Base-by-base conservation (phyloP, 2,113 vertebrate species). In the Oncorhynchus nerka region DNA sequence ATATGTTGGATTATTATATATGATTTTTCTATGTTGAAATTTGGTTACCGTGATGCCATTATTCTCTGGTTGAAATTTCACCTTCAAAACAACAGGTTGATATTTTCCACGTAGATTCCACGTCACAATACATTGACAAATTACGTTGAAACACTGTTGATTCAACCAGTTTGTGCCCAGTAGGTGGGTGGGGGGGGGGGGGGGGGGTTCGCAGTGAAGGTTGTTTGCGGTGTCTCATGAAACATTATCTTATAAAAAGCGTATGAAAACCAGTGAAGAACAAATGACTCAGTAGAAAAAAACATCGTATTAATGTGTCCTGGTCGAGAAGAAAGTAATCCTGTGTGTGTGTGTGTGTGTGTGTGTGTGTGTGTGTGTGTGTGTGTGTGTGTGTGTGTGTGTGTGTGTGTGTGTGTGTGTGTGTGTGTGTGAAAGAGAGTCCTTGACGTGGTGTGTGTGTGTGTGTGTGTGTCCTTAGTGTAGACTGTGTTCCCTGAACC, bases 401-500 rank as follows among this genome's bases (percentile, higher is more conserved):
- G 30, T 32, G 30, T 5, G 30, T 32, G 24, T 81, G 75, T 51
- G 34, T 49, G 65, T 68, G 32, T 66, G 39, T 66, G n/a, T 81
- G 75, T 51, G 34, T 51, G 49, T 75, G 34, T 66, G 62, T 49
- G 78, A 20, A 39, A 86, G 77, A 87, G 65, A 80, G 61, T 74
- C 78, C 48, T 75, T 83, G 78, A 72, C 28, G 79, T 24, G 80
- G 75, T 45, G 30, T 22, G 64, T 67, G 26, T 69, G 75, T 45
- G 30, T 22, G 64, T 67, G 26, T 69, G 26, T 69, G 59, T 48
- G 26, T 78, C 59, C 70, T 84, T 70, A 81, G 70, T 68, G 26
- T 87, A 78, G 76, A 83, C 77, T 69, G 79, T 81, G 78, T 85
- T 92, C 89, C 90, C 91, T 92, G 92, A 93, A 89, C 82, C 84